Percentiles rank a stretch among this genome's conserved stretches.
Conservation (phyloP, 2,113 vertebrate species). For the Cyanoliseus patagonus region DNA sequence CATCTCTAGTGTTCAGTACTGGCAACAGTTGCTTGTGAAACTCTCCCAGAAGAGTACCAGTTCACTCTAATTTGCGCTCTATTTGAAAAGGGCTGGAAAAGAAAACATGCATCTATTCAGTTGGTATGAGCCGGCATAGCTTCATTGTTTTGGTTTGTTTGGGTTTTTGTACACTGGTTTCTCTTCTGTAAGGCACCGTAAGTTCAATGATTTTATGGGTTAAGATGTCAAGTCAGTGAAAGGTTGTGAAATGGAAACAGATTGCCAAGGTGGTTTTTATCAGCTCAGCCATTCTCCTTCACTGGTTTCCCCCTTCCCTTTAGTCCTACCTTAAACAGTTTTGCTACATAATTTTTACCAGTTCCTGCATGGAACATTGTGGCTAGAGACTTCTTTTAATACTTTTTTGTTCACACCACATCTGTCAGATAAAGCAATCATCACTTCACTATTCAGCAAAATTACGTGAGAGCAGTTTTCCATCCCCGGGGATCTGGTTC, state of each 20-base stretch:
- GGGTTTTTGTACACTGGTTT: not conserved
- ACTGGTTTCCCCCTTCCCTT: not conserved
- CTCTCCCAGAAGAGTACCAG: not conserved
- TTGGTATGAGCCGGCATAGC: not conserved
- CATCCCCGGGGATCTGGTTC: not conserved
- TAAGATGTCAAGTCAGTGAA: not conserved
- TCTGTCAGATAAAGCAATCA: not conserved
- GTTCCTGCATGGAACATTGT: not conserved
- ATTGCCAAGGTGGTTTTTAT: not conserved
- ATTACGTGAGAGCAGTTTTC: not conserved
- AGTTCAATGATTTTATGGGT: not conserved
- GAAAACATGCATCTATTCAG: not conserved
- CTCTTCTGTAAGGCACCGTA: not conserved
- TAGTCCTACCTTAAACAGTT: not conserved
- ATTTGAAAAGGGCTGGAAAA: not conserved
- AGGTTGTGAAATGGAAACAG: not conserved
- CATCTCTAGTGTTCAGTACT: not conserved
- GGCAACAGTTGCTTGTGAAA: not conserved
- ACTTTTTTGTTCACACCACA: not conserved
- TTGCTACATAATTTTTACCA: not conserved
- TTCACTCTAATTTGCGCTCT: not conserved
- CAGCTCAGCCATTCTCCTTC: not conserved
- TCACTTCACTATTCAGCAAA: conserved; percentile 12
- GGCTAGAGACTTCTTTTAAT: not conserved
- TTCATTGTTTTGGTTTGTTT: fast-evolving